Evolutionary conservation across 1,140 invertebrate species (phyloP).

Genomic region (Zelostemma sp.): DNA sequence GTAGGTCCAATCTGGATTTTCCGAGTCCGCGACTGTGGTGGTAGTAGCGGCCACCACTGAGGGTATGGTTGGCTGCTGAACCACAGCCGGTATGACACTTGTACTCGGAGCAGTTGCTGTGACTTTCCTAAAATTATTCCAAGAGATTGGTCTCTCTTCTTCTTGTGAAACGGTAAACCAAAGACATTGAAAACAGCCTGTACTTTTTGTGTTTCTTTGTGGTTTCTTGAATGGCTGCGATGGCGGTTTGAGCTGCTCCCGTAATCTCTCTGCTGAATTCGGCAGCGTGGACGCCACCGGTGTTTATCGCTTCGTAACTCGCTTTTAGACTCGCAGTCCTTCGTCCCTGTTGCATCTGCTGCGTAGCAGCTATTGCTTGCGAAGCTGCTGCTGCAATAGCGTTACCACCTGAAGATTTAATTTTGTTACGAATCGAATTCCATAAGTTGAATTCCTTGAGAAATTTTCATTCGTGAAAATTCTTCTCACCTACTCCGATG

Average conservation of each 20-base stretch:
- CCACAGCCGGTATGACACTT: slow-evolving; percentile 59
- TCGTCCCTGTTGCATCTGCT: slow-evolving; percentile 96
- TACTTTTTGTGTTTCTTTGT: slow-evolving; percentile 79
- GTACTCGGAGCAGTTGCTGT: slow-evolving; percentile 60
- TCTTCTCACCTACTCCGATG: slow-evolving; percentile 76
- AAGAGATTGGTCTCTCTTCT: neutral
- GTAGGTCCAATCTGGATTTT: slow-evolving; percentile 82
- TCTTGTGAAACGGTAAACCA: too few relatives aligned
- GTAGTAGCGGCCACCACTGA: slow-evolving; percentile 53
- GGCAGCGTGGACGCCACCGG: slow-evolving; percentile 71
- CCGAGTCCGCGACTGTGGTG: slow-evolving; percentile 66
- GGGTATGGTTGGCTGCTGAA: slow-evolving; percentile 58
- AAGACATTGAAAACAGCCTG: slow-evolving; percentile 10
- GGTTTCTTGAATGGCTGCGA: slow-evolving; percentile 80
- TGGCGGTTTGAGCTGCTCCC: slow-evolving; percentile 82
- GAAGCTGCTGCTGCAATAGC: slow-evolving; percentile 95
- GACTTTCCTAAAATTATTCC: slow-evolving; percentile 59
- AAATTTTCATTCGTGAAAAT: slow-evolving; percentile 4
- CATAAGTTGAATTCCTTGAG: too few relatives aligned
- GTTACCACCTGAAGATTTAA: slow-evolving; percentile 73
- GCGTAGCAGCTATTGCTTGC: slow-evolving; percentile 95
- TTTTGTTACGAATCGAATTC: too few relatives aligned
- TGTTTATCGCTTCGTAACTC: slow-evolving; percentile 89
- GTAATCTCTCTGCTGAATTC: slow-evolving; percentile 78
- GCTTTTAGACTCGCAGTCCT: slow-evolving; percentile 95